Evolutionary conservation across 2,888 invertebrate genomes (phyloP), one percentile per base, ranked within the genome.

Genomic region (Cryptophagus acutangulus): DNA sequence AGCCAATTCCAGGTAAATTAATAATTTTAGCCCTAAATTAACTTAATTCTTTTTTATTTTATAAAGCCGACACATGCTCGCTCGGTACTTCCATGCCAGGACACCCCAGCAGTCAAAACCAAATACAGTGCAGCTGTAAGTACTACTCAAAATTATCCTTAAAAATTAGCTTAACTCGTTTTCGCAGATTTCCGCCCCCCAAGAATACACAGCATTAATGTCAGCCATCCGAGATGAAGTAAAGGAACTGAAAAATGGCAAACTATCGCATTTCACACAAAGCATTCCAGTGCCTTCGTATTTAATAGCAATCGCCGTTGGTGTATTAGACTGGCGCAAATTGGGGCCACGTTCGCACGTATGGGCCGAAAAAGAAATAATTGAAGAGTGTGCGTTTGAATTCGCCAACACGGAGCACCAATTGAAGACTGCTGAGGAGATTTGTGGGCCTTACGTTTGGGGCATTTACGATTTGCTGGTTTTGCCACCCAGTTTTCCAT

Each of bases 361-460:
- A 1, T 96, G 95, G 95, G 81, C 89, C 0, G 95, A 96, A 66
- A 81, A 83, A 54, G 86, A 84, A 45, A 76, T 86, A 45, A 78
- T 95, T 0, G 88, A 92, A 12, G 77, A 77, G 35, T 84, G 89
- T 49, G 90, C 86, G 2, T 85, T 81, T 71, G 96, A 96, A 66
- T 96, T 96, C 69, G 81, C 81, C 0, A 85, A 92, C 38, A 92
- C 93, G 0, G 87, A 92, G 62, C 73, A 77, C 42, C 88, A 92
- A 75, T 61, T 95, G 15, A 73, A 79, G 52, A 81, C 81, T 0
- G 95, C 93, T 0, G 90, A 93, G 64, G 76, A 77, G 2, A 71
- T 94, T 46, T 84, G 90, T 61, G 94, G 94, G 0, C 84, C 84
- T 0, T 94, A 95, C 67, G 84, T 87, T 38, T 94, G 94, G 94